Evolutionary conservation across 1,140 invertebrate genomes (phyloP).

Genomic region (Drosophila ananassae): DNA sequence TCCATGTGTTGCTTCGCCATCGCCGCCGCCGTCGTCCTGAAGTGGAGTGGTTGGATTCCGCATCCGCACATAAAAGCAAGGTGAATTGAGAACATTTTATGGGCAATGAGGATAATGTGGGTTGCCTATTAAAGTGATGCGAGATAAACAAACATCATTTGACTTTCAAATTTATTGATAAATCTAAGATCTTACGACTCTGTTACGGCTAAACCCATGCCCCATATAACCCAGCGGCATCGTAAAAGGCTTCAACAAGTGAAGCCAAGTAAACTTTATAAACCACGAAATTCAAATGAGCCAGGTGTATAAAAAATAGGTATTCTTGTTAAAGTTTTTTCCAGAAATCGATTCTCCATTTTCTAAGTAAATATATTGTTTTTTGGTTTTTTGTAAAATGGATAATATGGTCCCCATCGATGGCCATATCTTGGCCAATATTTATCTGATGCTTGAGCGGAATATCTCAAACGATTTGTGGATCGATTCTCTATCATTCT

Average conservation of each 20-base stretch:
- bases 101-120: conserved; percentile 64
- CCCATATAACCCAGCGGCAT: not conserved
- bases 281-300: conserved; percentile 7
- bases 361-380: no score
- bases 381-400: no score
- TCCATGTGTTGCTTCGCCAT: conserved; percentile 63
- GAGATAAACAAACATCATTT: conserved; percentile 44
- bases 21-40: not conserved
- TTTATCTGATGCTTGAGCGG: no score
- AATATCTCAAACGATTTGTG: no score
- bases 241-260: conserved; percentile 30
- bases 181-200: conserved; percentile 68
- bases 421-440: no score
- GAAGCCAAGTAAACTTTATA: conserved; percentile 10
- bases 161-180: conserved; percentile 77
- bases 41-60: conserved; percentile 18
- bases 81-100: conserved; percentile 58
- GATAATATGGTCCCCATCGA: no score
- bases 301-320: not conserved
- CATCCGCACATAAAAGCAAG: conserved; percentile 55
- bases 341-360: no score
- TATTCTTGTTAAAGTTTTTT: no score
- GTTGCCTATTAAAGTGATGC: conserved; percentile 50
- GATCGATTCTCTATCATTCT: no score
- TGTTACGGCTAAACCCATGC: conserved; percentile 26